Percentiles rank a stretch among this genome's conserved stretches.
Conservation (phyloP, 2,113 vertebrate species). For the Rhipidura dahli region DNA sequence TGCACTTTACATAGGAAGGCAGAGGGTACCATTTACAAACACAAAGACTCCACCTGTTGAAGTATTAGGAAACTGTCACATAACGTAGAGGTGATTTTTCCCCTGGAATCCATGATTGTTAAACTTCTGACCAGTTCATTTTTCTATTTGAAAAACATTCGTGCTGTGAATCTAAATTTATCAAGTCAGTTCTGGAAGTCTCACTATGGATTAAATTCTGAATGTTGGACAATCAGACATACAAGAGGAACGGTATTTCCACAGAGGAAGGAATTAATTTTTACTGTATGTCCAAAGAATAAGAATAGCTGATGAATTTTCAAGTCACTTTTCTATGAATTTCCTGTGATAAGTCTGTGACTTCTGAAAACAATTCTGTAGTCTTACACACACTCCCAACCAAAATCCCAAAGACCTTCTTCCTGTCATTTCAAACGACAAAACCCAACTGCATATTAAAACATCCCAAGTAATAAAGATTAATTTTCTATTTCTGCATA, state of each 20-base stretch:
- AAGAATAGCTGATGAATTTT: neutral
- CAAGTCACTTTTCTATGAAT: neutral
- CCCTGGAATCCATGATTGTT: neutral
- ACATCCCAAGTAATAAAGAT: neutral
- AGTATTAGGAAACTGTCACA: neutral
- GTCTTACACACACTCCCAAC: neutral
- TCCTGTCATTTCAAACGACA: neutral
- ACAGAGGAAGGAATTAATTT: neutral
- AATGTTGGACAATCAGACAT: neutral
- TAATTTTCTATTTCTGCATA: neutral
- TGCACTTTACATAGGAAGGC: neutral
- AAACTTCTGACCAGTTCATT: neutral
- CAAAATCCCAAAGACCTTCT: neutral
- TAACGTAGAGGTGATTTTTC: neutral
- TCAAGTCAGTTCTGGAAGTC: neutral
- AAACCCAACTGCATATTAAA: neutral
- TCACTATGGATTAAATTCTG: neutral
- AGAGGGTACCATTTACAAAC: neutral
- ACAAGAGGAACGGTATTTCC: neutral
- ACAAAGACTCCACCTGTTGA: neutral
- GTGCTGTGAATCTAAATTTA: neutral
- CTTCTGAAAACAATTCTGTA: neutral
- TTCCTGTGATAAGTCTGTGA: neutral
- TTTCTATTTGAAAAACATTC: neutral
- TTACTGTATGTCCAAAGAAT: neutral